Percentiles rank a stretch among this genome's conserved stretches.
Evolutionary conservation across 2,888 invertebrate genomes (phyloP).

Genomic region (Drosophila paranaensis): DNA sequence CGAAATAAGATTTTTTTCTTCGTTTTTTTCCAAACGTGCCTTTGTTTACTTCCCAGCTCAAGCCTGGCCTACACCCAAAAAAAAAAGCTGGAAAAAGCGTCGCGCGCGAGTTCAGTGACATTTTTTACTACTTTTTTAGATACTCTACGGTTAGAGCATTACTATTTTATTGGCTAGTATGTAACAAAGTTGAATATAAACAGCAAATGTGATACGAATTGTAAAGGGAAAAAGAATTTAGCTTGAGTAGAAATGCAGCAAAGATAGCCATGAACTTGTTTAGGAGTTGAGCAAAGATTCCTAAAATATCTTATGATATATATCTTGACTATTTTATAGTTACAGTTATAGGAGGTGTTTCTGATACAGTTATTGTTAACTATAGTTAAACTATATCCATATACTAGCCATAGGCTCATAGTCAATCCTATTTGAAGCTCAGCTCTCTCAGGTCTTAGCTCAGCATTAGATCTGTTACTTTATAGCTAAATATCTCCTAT

Average conservation of each 20-base stretch:
- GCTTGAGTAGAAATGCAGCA: background rate
- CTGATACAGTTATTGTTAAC: background rate
- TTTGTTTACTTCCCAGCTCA: conserved; percentile 68
- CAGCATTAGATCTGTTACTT: no score
- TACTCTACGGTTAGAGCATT: conserved; percentile 18
- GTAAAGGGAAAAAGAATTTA: background rate
- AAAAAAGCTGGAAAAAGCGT: conserved; percentile 54
- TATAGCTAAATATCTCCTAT: no score
- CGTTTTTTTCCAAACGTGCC: conserved; percentile 62
- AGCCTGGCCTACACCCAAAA: conserved; percentile 76
- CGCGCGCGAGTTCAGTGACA: conserved; percentile 74
- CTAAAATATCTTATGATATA: no score
- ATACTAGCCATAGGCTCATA: background rate
- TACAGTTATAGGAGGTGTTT: background rate
- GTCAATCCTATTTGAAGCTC: background rate
- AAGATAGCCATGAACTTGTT: no score
- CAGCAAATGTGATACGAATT: no score
- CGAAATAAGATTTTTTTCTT: conserved; percentile 49
- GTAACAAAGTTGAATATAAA: background rate
- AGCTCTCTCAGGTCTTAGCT: background rate
- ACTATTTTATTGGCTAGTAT: background rate
- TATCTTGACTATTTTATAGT: background rate
- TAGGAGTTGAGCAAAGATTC: background rate
- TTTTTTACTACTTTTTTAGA: conserved; percentile 46
- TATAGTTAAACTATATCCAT: background rate